phyloP scores from a whole-genome alignment of 1,140 invertebrate genomes.

The Eciton burchellii region DNA sequence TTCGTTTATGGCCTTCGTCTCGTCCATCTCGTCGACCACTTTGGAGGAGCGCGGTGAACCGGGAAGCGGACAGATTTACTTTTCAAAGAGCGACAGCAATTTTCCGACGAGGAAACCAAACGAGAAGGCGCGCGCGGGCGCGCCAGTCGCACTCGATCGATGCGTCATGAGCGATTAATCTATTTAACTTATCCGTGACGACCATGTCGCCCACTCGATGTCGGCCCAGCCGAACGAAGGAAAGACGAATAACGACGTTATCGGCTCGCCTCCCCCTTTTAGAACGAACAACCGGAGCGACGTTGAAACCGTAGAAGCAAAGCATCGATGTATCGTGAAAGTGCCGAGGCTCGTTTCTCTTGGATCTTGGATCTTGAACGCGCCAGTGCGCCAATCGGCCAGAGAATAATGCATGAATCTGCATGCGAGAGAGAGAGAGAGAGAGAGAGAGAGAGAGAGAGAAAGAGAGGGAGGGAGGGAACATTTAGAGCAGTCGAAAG shows the following conservation, averaged over 20 bases:
- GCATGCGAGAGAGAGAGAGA: too few species aligned
- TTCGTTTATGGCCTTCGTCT: too few species aligned
- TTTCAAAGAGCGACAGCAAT: slow-evolving; percentile 74
- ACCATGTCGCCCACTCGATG: slow-evolving; percentile 32
- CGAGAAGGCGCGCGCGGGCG: slow-evolving; percentile 40
- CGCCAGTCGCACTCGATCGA: slow-evolving; percentile 67
- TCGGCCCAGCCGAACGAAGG: slow-evolving; percentile 55
- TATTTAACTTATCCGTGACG: slow-evolving; percentile 70
- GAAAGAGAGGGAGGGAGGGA: too few species aligned
- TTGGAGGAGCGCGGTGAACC: slow-evolving; percentile 58
- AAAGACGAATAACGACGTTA: slow-evolving; percentile 61
- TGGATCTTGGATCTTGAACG: background rate
- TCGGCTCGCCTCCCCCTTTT: slow-evolving; percentile 13
- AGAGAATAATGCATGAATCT: too few species aligned
- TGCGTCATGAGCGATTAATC: slow-evolving; percentile 74
- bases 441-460: too few species aligned
- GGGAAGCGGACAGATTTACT: slow-evolving; percentile 72
- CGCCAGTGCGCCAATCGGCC: background rate
- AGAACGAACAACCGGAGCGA: background rate
- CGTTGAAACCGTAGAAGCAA: slow-evolving; percentile 44
- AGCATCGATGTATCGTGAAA: background rate
- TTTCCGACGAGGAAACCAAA: slow-evolving; percentile 62
- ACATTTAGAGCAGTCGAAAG: too few species aligned
- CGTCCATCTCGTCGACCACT: slow-evolving; percentile 51
- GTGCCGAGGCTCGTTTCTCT: background rate